These are phyloP conservation scores for Dioctria linearis DNA, from an alignment of 2,888 invertebrate species.

Conservation along the genomic window DNA sequence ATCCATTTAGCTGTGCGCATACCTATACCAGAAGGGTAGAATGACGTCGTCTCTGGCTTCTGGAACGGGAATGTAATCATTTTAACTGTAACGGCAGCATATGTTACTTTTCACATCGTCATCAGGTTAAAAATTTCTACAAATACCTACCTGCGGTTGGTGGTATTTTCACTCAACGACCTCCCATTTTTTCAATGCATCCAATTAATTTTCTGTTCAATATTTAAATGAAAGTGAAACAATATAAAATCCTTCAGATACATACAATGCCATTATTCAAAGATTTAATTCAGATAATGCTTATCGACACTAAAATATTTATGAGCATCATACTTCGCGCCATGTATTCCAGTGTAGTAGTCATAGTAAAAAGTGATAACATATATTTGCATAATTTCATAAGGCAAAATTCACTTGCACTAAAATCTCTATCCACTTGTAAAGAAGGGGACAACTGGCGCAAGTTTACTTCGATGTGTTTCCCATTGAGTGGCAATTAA, in stretches of 20 bases:
- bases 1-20: conserved; percentile 24
- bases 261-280: too few species aligned
- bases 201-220: too few species aligned
- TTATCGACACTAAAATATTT: too few species aligned
- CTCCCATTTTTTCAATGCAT: too few species aligned
- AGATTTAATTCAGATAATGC: too few species aligned
- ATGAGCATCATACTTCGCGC: too few species aligned
- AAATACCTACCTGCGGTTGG: not conserved
- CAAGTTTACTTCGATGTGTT: conserved; percentile 21
- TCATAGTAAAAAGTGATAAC: too few species aligned
- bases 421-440: not conserved
- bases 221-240: too few species aligned
- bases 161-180: not conserved
- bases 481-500: conserved; percentile 24
- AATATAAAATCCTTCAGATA: too few species aligned
- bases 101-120: conserved; percentile 18
- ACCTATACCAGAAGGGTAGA: not conserved
- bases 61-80: too few species aligned
- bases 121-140: not conserved
- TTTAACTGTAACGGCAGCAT: not conserved
- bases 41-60: not conserved
- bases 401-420: conserved; percentile 12
- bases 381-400: conserved; percentile 6
- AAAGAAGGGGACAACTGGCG: conserved; percentile 2
- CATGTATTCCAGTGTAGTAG: too few species aligned